These are phyloP conservation scores for Datnioides undecimradiatus DNA, from an alignment of 2,113 vertebrate species.

Conservation along the genomic window DNA sequence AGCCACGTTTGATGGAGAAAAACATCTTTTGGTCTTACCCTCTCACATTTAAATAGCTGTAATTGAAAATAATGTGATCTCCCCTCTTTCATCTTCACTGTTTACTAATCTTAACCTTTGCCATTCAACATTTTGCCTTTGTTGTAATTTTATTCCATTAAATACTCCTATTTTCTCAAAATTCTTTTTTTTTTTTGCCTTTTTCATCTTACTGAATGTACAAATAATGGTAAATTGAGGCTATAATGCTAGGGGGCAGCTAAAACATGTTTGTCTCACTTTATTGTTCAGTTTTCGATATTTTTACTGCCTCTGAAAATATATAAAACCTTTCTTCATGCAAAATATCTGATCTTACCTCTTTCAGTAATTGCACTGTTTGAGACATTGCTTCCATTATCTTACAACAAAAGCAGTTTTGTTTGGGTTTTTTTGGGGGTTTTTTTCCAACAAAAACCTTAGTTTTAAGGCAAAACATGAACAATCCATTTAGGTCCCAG, in stretches of 20 bases:
- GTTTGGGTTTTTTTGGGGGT: not conserved
- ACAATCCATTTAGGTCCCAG: constrained; percentile 40
- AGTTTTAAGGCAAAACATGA: constrained; percentile 24
- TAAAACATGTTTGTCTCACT: not conserved
- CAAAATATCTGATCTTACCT: not conserved
- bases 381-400: not conserved
- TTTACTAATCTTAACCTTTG: constrained; percentile 17
- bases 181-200: not conserved
- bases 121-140: constrained; percentile 4
- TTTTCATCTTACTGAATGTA: constrained; percentile 8
- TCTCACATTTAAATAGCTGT: not conserved
- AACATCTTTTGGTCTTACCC: not conserved
- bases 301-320: not conserved
- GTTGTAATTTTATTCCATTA: constrained; percentile 10
- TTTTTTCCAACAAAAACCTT: not conserved
- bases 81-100: constrained; percentile 13
- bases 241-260: not conserved
- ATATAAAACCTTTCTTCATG: not conserved
- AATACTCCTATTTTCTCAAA: not conserved
- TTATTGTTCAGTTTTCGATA: not conserved
- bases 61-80: not conserved
- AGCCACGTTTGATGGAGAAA: not conserved
- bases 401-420: not conserved
- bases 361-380: not conserved
- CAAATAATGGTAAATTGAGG: not conserved